A percentile compares a stretch with the other conserved stretches of the same genome.
These are phyloP conservation scores for Brachionus paranguensis DNA, from an alignment of 1,140 invertebrate genomes.

Conservation along the genomic window DNA sequence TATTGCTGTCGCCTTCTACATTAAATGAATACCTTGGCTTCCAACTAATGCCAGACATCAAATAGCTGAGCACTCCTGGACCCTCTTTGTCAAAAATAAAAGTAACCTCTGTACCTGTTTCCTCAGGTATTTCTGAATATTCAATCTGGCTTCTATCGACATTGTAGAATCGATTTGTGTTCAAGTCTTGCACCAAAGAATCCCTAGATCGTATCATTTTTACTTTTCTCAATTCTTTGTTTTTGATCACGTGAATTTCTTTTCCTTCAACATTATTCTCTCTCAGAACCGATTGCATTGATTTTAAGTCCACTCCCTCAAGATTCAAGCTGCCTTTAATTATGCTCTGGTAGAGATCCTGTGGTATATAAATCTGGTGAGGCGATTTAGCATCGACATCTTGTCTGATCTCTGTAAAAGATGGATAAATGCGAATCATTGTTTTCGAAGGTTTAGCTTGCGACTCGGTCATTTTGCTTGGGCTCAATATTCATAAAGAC, in stretches of 20 bases:
- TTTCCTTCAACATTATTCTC: constrained; percentile 15
- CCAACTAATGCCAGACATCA: constrained; percentile 26
- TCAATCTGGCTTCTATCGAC: neutral
- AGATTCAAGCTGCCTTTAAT: constrained; percentile 6
- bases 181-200: constrained; percentile 23
- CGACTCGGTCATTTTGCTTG: neutral
- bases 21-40: constrained; percentile 20
- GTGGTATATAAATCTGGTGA: constrained; percentile 12
- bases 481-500: neutral
- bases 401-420: constrained; percentile 31
- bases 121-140: constrained; percentile 10
- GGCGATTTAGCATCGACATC: neutral
- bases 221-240: neutral
- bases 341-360: neutral
- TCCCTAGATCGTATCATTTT: constrained; percentile 12
- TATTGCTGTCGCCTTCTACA: neutral
- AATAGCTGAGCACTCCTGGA: neutral
- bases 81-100: constrained; percentile 23
- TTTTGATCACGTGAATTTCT: neutral
- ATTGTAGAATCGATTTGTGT: neutral
- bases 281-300: neutral
- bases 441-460: neutral
- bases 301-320: neutral
- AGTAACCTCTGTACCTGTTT: constrained; percentile 3
- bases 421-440: constrained; percentile 19